A percentile compares a stretch with the other conserved stretches of the same genome.
phyloP scores from a whole-genome alignment of 37 sponge, comb jelly and placozoan species.

The Chondrosia reniformis region DNA sequence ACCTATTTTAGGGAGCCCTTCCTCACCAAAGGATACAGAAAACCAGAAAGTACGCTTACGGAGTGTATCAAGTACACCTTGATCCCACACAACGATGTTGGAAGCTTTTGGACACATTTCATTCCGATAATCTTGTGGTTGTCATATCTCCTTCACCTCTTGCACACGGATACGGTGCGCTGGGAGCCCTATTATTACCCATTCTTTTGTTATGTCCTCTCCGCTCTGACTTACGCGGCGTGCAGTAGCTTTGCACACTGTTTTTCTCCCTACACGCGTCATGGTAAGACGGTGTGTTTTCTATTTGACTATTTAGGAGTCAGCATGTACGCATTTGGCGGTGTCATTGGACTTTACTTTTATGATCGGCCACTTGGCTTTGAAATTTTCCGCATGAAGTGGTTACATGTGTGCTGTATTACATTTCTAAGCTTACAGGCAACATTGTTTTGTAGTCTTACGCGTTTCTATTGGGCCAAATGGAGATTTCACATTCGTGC shows the following conservation, averaged over 20 bases:
- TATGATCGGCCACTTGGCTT: conserved; percentile 31
- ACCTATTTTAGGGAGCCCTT: conserved; percentile 39
- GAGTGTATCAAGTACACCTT: conserved; percentile 38
- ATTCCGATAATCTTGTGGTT: conserved; percentile 42
- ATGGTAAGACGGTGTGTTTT: conserved; percentile 56
- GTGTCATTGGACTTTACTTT: conserved; percentile 29
- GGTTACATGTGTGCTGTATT: not conserved
- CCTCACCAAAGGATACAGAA: conserved; percentile 54
- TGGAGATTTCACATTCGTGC: conserved; percentile 45
- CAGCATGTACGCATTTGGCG: conserved; percentile 47
- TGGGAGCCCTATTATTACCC: conserved; percentile 48
- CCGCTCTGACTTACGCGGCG: conserved; percentile 40
- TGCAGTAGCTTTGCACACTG: conserved; percentile 73
- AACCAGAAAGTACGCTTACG: not conserved
- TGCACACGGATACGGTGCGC: not conserved
- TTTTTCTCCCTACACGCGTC: conserved; percentile 32
- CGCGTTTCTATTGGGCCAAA: conserved; percentile 54
- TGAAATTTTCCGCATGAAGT: conserved; percentile 17
- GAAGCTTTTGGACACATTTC: conserved; percentile 83
- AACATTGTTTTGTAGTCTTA: conserved; percentile 30
- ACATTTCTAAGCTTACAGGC: conserved; percentile 15
- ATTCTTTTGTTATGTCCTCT: conserved; percentile 54
- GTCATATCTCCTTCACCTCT: not conserved
- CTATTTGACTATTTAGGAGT: conserved; percentile 78
- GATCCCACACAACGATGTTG: conserved; percentile 56